Base-by-base conservation (phyloP, 2,797 vertebrate genomes). In the Odontamblyopus rebecca region DNA sequence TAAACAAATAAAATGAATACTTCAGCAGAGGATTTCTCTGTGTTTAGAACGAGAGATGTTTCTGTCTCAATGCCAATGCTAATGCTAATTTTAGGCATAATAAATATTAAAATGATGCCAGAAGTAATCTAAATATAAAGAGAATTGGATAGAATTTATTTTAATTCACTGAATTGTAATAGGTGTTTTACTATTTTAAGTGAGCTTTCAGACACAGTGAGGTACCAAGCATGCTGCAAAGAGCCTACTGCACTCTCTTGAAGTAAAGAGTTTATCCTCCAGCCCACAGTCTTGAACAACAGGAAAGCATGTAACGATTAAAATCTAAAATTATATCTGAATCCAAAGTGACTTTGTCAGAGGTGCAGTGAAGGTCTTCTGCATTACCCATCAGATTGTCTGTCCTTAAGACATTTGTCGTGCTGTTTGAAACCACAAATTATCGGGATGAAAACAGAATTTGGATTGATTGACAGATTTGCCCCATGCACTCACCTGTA, bases 401-500 rank as follows among this genome's bases (percentile, higher is more conserved):
- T 41, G 61, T 74, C 73, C 82, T 83, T 69, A 73, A 79, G 69
- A 77, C 13, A 3, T 29, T 6, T 15, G 78, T 78, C 44, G 12
- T 54, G 44, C 57, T 62, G 74, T n/a, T 73, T 77, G 61, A 59
- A 35, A 84, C 74, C 80, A 74, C 77, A 81, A 75, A 86, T 86
- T 78, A 88, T 85, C 71, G 54, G 72, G 82, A 83, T 80, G 78
- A 77, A 89, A 92, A 89, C 78, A 83, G 61, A 69, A 84, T 92
- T 91, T 91, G 85, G 79, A 92, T 88, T 86, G 89, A 91, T 81
- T 80, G 87, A 91, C 89, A 81, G 82, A 91, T 88, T 85, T 81
- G 74, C 72, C 74, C 69, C n/a, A 1, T 77, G 83, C 84, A 84
- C 80, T 91, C 81, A 85, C 83, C 84, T 87, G 86, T 86, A 81